phyloP scores from a whole-genome alignment of 2,113 vertebrate species.

The Syngnathoides biaculeatus region DNA sequence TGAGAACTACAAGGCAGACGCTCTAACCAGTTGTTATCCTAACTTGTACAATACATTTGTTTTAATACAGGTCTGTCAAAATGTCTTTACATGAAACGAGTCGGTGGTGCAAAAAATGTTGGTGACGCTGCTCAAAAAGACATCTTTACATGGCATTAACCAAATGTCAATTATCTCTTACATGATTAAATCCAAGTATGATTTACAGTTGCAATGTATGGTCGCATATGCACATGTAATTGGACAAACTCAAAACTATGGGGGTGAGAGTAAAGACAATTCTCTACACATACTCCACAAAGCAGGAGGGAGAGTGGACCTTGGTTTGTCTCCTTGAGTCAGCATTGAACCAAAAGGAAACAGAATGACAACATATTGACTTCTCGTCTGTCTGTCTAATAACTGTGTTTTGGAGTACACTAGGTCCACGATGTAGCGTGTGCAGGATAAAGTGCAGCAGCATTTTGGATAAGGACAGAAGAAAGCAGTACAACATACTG shows the following conservation, averaged over 20 bases:
- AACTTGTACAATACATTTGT: too few species aligned
- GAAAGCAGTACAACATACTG: constrained; percentile 25
- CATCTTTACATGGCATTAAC: not conserved
- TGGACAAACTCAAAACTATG: not conserved
- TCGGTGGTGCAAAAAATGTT: not conserved
- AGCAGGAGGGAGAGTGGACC: constrained; percentile 52
- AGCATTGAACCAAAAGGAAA: constrained; percentile 65
- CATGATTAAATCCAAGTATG: not conserved
- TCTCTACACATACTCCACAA: constrained; percentile 33
- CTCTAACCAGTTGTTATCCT: too few species aligned
- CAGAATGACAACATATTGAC: constrained; percentile 67
- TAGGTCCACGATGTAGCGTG: constrained; percentile 55
- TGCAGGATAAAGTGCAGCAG: constrained; percentile 60
- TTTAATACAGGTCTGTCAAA: not conserved
- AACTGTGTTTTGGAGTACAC: constrained; percentile 67
- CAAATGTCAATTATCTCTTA: not conserved
- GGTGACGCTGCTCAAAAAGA: not conserved
- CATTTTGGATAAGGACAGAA: constrained; percentile 41
- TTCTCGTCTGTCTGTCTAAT: constrained; percentile 67
- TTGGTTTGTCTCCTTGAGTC: constrained; percentile 62
- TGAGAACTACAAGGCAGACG: too few species aligned
- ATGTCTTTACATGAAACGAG: not conserved
- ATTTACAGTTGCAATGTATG: not conserved
- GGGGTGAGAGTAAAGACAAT: constrained; percentile 16
- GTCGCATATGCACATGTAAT: not conserved